Conservation (phyloP, 2,888 invertebrate species). For the Oxystoma pomonae region DNA sequence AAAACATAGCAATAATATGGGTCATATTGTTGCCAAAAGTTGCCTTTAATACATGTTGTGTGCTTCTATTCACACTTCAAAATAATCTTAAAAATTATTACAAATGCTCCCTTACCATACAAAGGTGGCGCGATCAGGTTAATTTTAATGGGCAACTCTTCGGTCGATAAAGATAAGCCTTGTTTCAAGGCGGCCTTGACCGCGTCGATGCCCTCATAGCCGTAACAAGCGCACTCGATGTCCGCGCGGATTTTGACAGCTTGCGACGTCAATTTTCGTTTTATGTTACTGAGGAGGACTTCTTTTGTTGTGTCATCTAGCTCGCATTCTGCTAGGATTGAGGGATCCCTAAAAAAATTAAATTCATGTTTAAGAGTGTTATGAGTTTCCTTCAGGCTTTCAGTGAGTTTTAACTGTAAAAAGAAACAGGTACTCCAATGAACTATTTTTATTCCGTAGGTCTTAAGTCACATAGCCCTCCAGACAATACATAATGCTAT, state of each 20-base stretch:
- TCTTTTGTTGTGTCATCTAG: slow-evolving; percentile 89
- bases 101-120: slow-evolving; percentile 56
- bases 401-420: no score
- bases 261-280: slow-evolving; percentile 93
- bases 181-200: slow-evolving; percentile 89
- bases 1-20: no score
- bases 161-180: slow-evolving; percentile 86
- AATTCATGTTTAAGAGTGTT: neutral
- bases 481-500: no score
- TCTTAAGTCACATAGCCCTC: no score
- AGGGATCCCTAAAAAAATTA: slow-evolving; percentile 71
- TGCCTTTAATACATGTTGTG: no score
- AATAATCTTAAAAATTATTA: no score
- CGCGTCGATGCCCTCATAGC: slow-evolving; percentile 98
- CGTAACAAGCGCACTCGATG: slow-evolving; percentile 91
- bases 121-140: slow-evolving; percentile 98
- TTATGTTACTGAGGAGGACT: slow-evolving; percentile 89
- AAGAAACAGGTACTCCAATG: no score
- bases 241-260: slow-evolving; percentile 93
- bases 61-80: slow-evolving; percentile 1
- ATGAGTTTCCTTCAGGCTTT: no score
- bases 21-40: no score
- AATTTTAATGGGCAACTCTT: slow-evolving; percentile 95
- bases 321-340: slow-evolving; percentile 92
- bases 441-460: no score